Evolutionary conservation across 2,888 invertebrate genomes (phyloP).

Genomic region (Hoplodrina ambigua): DNA sequence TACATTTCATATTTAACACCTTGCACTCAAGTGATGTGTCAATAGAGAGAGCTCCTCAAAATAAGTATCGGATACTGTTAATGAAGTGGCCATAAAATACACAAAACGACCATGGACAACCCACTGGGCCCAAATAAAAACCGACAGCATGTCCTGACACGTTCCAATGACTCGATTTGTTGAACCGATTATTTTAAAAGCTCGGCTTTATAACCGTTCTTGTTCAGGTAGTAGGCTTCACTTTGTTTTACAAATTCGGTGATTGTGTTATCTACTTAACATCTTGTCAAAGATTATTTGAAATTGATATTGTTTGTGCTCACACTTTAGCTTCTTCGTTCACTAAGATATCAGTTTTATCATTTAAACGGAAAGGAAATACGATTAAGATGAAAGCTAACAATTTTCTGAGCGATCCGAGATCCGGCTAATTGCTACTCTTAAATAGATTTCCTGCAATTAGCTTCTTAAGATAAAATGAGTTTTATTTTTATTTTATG

Average conservation of each 20-base stretch:
- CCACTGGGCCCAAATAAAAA: slow-evolving; percentile 84
- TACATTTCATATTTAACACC: slow-evolving; percentile 30
- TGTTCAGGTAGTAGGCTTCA: slow-evolving; percentile 75
- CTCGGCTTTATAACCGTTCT: slow-evolving; percentile 60
- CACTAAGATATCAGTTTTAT: slow-evolving; percentile 20
- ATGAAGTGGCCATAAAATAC: slow-evolving; percentile 87
- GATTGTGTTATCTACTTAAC: slow-evolving; percentile 75
- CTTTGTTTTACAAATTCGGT: slow-evolving; percentile 84
- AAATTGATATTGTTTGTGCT: slow-evolving; percentile 41
- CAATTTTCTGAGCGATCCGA: slow-evolving; percentile 31
- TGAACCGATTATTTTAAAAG: slow-evolving; percentile 83
- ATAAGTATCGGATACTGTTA: slow-evolving; percentile 78
- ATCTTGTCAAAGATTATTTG: slow-evolving; percentile 59
- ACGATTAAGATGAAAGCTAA: slow-evolving; percentile 42
- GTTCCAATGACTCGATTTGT: slow-evolving; percentile 86
- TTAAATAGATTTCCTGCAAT: slow-evolving; percentile 31
- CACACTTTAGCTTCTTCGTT: slow-evolving; percentile 11
- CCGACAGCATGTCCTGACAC: slow-evolving; percentile 86
- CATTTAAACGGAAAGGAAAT: slow-evolving; percentile 22
- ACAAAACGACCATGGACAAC: slow-evolving; percentile 85
- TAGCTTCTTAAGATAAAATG: slow-evolving; percentile 6
- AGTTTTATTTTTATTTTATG: background rate
- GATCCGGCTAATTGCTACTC: slow-evolving; percentile 24
- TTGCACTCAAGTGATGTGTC: slow-evolving; percentile 74
- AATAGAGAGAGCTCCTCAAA: slow-evolving; percentile 75